Conservation (phyloP, 2,888 invertebrate species). For the Tachina lurida region DNA sequence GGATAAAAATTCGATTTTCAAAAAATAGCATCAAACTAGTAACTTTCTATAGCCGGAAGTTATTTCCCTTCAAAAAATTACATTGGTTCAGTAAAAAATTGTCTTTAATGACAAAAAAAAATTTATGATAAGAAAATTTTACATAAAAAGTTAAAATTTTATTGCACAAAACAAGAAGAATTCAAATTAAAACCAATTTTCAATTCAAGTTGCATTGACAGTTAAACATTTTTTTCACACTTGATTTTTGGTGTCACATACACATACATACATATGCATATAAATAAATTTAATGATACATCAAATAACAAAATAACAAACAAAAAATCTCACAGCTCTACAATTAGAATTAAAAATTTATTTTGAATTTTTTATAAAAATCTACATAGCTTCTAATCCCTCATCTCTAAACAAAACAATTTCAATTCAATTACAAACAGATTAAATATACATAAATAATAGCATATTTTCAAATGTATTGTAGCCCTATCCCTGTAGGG, state of each 20-base stretch:
- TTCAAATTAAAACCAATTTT: too few species aligned
- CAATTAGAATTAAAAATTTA: neutral
- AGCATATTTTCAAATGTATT: constrained; percentile 49
- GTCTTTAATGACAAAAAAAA: too few species aligned
- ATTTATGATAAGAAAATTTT: neutral
- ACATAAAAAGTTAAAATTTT: neutral
- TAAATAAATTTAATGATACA: too few species aligned
- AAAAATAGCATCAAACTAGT: too few species aligned
- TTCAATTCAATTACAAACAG: constrained; percentile 60
- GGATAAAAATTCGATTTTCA: too few species aligned
- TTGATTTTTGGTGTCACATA: neutral
- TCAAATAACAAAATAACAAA: too few species aligned
- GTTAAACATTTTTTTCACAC: neutral
- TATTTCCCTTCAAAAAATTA: too few species aligned
- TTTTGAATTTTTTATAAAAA: constrained; percentile 15
- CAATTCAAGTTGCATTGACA: neutral
- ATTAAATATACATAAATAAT: constrained; percentile 35
- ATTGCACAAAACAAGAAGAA: too few species aligned
- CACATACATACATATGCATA: too few species aligned
- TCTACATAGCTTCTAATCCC: constrained; percentile 65
- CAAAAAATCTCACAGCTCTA: neutral
- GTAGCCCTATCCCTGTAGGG: constrained; percentile 43
- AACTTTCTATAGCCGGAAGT: neutral
- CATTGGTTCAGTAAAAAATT: too few species aligned
- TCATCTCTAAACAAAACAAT: constrained; percentile 36